Percentiles rank a stretch among this genome's conserved stretches.
phyloP scores from a whole-genome alignment of 23 tunicate species.

The Halocynthia roretzi region DNA sequence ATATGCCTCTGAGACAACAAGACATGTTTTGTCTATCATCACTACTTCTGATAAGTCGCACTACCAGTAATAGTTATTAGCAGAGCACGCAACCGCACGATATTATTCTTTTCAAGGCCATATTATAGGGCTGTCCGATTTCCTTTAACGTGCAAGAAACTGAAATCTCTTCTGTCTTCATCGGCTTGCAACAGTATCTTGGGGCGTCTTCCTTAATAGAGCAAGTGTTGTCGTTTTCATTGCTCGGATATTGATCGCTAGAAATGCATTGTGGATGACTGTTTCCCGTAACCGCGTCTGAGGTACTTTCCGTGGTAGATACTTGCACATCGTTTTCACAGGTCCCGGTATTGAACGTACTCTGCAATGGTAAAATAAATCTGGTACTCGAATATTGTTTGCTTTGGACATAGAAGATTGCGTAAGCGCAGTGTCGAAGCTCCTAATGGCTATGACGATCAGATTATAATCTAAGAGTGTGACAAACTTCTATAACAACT shows the following conservation, averaged over 20 bases:
- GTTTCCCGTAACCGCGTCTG: background rate
- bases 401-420: too few relatives aligned
- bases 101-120: constrained; percentile 14
- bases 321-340: background rate
- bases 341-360: constrained; percentile 15
- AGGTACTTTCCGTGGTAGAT: background rate
- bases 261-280: constrained; percentile 2
- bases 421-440: too few relatives aligned
- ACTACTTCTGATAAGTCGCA: too few relatives aligned
- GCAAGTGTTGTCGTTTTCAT: constrained; percentile 9
- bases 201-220: background rate
- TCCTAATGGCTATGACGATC: background rate
- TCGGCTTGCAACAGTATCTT: constrained; percentile 22
- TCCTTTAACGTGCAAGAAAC: constrained; percentile 2
- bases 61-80: too few relatives aligned
- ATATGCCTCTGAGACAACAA: too few relatives aligned
- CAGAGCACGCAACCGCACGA: constrained; percentile 20
- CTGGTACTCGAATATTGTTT: background rate
- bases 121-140: background rate
- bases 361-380: constrained; percentile 1
- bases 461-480: background rate
- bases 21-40: too few relatives aligned
- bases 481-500: background rate
- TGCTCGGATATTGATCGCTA: constrained; percentile 18
- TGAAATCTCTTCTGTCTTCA: constrained; percentile 3